phyloP scores from a whole-genome alignment of 2,113 vertebrate species.

The Syngnathoides biaculeatus region DNA sequence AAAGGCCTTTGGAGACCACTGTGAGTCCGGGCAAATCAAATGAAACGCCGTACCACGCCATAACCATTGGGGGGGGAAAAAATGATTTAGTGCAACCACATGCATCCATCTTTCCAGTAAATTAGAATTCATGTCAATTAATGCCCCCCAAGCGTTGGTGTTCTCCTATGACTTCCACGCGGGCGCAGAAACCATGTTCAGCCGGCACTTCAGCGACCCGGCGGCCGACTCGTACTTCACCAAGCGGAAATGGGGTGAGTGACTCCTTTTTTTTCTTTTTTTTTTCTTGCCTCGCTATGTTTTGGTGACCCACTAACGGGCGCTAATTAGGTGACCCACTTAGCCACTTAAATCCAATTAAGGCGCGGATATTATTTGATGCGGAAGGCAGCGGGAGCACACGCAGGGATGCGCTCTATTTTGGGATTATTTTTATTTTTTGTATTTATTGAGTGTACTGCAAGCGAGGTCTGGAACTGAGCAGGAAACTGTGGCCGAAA shows the following conservation, averaged over 20 bases:
- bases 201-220: constrained; percentile 96
- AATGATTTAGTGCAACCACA: no score
- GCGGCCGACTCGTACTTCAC: constrained; percentile 95
- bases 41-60: no score
- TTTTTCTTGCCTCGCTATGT: constrained; percentile 9
- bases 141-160: constrained; percentile 81
- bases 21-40: constrained; percentile 55
- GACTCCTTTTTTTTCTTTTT: background rate
- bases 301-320: constrained; percentile 1
- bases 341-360: background rate
- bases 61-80: no score
- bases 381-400: background rate
- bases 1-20: constrained; percentile 97
- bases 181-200: constrained; percentile 98
- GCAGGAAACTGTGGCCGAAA: constrained; percentile 74
- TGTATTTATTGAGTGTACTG: constrained; percentile 36
- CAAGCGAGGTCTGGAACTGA: constrained; percentile 9
- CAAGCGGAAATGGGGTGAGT: constrained; percentile 98
- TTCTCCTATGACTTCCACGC: constrained; percentile 99
- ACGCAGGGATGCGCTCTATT: background rate
- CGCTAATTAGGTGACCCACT: constrained; percentile 13
- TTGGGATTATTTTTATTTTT: background rate
- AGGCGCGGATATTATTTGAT: background rate
- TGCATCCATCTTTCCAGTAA: no score
- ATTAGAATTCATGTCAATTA: background rate